Conservation (phyloP, 2,888 invertebrate genomes). For the Embidobia sp. region DNA sequence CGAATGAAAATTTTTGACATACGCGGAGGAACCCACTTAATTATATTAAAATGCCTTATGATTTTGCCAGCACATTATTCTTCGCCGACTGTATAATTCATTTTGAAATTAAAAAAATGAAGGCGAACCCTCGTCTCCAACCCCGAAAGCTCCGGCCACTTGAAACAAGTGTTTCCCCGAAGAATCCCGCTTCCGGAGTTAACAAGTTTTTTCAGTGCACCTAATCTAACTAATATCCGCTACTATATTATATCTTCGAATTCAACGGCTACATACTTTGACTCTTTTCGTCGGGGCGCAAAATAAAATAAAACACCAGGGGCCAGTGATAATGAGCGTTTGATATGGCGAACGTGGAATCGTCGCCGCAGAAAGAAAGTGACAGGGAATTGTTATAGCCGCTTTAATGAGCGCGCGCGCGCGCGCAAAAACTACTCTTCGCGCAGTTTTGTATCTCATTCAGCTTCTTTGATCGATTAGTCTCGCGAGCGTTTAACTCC, state of each 20-base stretch:
- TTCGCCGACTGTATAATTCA: conserved; percentile 38
- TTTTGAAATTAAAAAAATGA: conserved; percentile 47
- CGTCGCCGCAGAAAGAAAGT: conserved; percentile 21
- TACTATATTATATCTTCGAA: conserved; percentile 29
- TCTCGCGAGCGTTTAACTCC: conserved; percentile 51
- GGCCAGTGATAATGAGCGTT: conserved; percentile 27
- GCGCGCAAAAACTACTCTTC: conserved; percentile 46
- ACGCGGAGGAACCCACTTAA: conserved; percentile 18
- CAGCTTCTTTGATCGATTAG: conserved; percentile 63
- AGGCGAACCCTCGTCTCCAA: conserved; percentile 33
- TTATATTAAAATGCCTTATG: conserved; percentile 40
- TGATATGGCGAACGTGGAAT: conserved; percentile 32
- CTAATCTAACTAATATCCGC: conserved; percentile 19
- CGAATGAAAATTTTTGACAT: conserved; percentile 7
- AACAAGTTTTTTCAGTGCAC: conserved; percentile 33
- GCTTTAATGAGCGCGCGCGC: conserved; percentile 47
- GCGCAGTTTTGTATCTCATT: conserved; percentile 50
- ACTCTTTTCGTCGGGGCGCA: neutral
- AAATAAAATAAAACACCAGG: conserved; percentile 17
- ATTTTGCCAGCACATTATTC: conserved; percentile 40
- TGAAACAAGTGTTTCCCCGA: conserved; percentile 40
- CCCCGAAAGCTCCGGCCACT: conserved; percentile 17
- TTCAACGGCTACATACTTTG: neutral
- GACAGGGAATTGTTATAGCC: conserved; percentile 43
- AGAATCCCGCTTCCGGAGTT: conserved; percentile 10